phyloP scores from a whole-genome alignment of 2,888 invertebrate species.

The Ommatoiulus sabulosus region DNA sequence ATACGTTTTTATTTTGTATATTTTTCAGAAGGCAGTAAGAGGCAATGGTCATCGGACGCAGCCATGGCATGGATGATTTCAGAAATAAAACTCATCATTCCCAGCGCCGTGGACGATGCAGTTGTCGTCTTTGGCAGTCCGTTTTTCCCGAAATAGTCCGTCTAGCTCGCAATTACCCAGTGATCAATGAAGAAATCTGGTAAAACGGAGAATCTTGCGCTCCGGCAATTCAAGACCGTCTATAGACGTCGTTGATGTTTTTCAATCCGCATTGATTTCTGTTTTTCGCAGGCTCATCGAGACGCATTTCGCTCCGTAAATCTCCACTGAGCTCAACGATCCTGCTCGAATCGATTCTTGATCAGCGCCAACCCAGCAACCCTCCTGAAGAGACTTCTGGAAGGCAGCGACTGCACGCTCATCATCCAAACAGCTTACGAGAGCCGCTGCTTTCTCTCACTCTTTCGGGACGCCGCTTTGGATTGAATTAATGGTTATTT shows the following conservation, averaged over 20 bases:
- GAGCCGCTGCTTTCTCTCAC: neutral
- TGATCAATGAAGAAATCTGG: neutral
- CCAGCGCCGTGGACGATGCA: slow-evolving; percentile 30
- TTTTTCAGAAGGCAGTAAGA: neutral
- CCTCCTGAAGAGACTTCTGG: neutral
- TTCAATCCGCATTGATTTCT: too few species aligned
- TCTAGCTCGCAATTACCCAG: neutral
- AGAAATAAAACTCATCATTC: slow-evolving; percentile 10
- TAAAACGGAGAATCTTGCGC: neutral
- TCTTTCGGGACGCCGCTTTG: neutral
- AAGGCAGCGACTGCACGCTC: neutral
- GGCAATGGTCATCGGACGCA: neutral
- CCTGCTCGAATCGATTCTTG: too few species aligned
- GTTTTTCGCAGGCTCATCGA: neutral
- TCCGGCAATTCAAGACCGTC: too few species aligned
- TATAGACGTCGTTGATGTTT: too few species aligned
- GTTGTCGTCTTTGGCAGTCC: neutral
- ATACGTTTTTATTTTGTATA: neutral
- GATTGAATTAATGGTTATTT: neutral
- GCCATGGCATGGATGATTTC: slow-evolving; percentile 15
- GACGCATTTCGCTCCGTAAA: neutral
- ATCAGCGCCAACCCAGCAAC: neutral
- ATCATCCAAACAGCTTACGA: neutral
- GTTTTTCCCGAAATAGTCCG: neutral
- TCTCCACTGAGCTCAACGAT: neutral